Evolutionary conservation across 2,888 invertebrate species (phyloP), one percentile per base, ranked within the genome.

Genomic region (Ormyrus rosae): DNA sequence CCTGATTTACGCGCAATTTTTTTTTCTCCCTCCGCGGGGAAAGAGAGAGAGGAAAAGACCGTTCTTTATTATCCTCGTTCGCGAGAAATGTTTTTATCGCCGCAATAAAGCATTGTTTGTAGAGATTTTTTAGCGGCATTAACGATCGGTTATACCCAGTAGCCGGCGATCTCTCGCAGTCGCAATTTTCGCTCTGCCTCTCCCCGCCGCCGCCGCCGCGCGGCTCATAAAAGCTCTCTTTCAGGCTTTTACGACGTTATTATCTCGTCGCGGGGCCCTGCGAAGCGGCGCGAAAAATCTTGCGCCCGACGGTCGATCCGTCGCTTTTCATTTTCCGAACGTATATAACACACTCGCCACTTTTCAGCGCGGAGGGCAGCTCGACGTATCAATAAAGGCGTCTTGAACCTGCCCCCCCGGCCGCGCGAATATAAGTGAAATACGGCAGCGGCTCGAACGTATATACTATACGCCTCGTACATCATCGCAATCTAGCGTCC

Each of bases 81-180:
- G 77, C 73, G 69, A 81, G 81, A 81, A 81, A 81, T 69, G 73
- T 78, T 78, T 81, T 81, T 78, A 74, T 81, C 69, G 53, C 48
- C 46, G 69, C 78, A 61, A 78, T 81, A 78, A 77, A 81, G 60
- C 70, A 78, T 78, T 81, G 81, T 81, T 81, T 71, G 75, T 72
- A 56, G 77, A 69, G 61, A 69, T 77, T 81, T 76, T 69, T 72
- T 46, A 8, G 61, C 19, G 46, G 67, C 67, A 67, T 73, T 78
- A 81, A 81, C 58, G 78, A 81, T 78, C 71, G 78, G 77, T 77
- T 81, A 63, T 68, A 68, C n/a, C 80, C 71, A 51, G 80, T 76
- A 80, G 76, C 76, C 5, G 19, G 67, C 63, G 71, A 72, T 67
- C 73, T 67, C 73, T 69, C n/a, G 70, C 34, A 61, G 70, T 56